Evolutionary conservation across 1,140 invertebrate genomes (phyloP), one percentile per base, ranked within the genome.

Genomic region (Heliconius eleuchia): DNA sequence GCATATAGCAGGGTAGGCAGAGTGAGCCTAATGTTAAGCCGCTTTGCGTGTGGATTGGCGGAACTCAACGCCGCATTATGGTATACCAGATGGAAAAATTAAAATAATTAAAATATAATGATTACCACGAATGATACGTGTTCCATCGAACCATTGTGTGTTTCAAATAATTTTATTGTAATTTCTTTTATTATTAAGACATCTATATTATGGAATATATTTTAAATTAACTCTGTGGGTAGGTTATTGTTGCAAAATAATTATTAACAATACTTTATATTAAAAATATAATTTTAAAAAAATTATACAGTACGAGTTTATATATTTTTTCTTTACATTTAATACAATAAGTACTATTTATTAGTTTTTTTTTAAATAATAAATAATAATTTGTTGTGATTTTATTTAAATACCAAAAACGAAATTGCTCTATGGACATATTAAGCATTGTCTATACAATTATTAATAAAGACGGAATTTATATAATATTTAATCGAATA

Each of bases 381-480:
- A 74, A 75, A 18, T 66, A 66, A 66, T 66, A 30, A 27, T 13
- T 66, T 66, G 60, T 66, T 66, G 60, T 66, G 60, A 66, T 66
- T 66, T 30, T 66, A 23, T 27, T 66, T 66, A 60, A 71, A 27
- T 11, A 71, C 13, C 42, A 76, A 76, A 52, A 30, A 34, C 16
- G 3, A 16, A 46, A 50, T 34, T 71, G n/a, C 39, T 71, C 66
- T 71, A 76, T 50, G 39, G 75, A 76, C 74, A 76, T 23, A 70
- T 66, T 76, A 66, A 76, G 74, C 74, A 60, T 76, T 76, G 37
- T 37, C 52, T 76, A 76, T 76, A 76, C 74, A 76, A 42, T 37
- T 66, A 57, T 57, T 39, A 39, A 76, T 76, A 60, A 42, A 60
- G 74, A 76, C 74, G 74, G 76, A 71, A 52, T 77, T 77, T 70